Evolutionary conservation across 2,888 invertebrate species (phyloP).

Genomic region (Eupelmus urozonus): DNA sequence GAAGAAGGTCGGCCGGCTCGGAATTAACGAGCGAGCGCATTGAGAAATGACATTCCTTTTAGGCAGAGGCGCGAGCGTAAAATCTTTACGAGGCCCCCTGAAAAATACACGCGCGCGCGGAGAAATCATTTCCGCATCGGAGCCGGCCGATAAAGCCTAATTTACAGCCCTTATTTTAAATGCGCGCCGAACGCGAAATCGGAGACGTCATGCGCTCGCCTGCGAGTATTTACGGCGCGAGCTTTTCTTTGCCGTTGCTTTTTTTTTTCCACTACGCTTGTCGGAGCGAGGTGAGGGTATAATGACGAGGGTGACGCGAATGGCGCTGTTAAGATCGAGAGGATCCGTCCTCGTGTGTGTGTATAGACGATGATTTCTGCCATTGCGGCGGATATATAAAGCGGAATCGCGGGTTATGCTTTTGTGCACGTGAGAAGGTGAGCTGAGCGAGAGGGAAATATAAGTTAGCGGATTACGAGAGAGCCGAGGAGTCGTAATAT

Average conservation of each 20-base stretch:
- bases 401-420: background rate
- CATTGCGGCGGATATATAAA: background rate
- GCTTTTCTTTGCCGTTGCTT: background rate
- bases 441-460: too few relatives aligned
- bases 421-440: background rate
- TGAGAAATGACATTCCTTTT: slow-evolving; percentile 44
- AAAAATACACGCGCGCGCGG: slow-evolving; percentile 14
- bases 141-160: slow-evolving; percentile 38
- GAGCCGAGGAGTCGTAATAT: background rate
- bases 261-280: background rate
- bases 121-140: slow-evolving; percentile 53
- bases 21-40: slow-evolving; percentile 43
- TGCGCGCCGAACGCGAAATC: slow-evolving; percentile 23
- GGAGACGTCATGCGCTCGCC: slow-evolving; percentile 7
- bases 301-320: slow-evolving; percentile 17
- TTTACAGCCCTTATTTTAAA: slow-evolving; percentile 48
- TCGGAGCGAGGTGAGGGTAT: background rate
- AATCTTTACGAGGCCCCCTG: slow-evolving; percentile 44
- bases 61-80: slow-evolving; percentile 16
- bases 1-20: slow-evolving; percentile 15
- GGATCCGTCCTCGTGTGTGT: slow-evolving; percentile 9
- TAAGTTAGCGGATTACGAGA: background rate
- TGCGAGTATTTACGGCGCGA: background rate
- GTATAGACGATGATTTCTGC: too few relatives aligned
- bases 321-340: slow-evolving; percentile 30